Evolutionary conservation across 2,888 invertebrate genomes (phyloP), one percentile per base, ranked within the genome.

Genomic region (Ametastegia equiseti): DNA sequence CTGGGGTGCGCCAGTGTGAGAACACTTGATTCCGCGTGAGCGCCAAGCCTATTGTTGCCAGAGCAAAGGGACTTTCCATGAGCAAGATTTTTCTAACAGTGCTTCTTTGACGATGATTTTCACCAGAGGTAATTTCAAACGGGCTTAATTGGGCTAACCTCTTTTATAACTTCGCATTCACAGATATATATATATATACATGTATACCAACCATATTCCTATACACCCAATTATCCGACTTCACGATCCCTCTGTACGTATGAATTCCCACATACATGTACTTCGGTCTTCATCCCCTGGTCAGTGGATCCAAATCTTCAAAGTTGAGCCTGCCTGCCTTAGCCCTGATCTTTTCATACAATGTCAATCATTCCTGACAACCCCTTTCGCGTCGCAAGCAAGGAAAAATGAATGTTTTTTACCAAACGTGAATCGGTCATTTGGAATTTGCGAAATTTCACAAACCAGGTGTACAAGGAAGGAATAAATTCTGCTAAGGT

Each of bases 1-100:
- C 63, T 77, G 81, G 57, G 82, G 83, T 86, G 87, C 86, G 85
- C 87, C 85, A 86, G 89, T 88, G 89, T 88, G 89, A 89, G 91
- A 91, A 90, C 91, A 92, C 91, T 91, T 92, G 91, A 92, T 92
- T 92, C 90, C 90, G 90, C 91, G 91, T 91, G 91, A 91, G 91
- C 88, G 89, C 87, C 89, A 42, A 88, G 87, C 86, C 91, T 89
- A 91, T 91, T 91, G 91, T 91, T 91, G 90, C 89, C 86, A 84
- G 84, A 86, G 85, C 85, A 83, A 83, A 84, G 83, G 85, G 82
- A 82, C 78, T 78, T 60, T 78, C n/a, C 63, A 78, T 63, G 78
- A 78, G 27, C 78, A 78, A 78, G 78, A 78, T 78, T 78, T 78
- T 78, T 42, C 63, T 63, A 78, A 78, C 78, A 78, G 57, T 78